phyloP scores from a whole-genome alignment of 2,797 vertebrate genomes.

The Setipinna tenuifilis region DNA sequence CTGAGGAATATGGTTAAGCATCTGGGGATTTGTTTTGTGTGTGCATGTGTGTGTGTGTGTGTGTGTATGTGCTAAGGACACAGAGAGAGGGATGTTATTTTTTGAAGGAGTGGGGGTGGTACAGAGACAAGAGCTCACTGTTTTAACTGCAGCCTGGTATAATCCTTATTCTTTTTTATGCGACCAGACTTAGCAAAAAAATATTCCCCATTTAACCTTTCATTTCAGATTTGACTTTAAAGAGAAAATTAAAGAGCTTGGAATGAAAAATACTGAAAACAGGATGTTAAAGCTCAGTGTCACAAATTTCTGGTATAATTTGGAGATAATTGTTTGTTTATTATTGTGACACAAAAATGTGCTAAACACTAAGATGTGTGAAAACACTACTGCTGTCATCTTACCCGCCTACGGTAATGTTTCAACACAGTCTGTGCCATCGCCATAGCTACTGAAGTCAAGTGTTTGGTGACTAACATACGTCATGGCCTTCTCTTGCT shows the following conservation, averaged over 20 bases:
- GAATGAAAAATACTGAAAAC: not conserved
- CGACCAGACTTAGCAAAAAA: not conserved
- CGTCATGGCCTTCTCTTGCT: not conserved
- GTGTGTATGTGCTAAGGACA: too few relatives aligned
- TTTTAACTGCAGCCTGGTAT: not conserved
- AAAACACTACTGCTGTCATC: constrained; percentile 17
- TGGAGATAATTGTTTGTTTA: not conserved
- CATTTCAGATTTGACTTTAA: not conserved
- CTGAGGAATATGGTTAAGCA: not conserved
- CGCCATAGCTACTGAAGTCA: constrained; percentile 1
- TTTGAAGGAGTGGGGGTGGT: too few relatives aligned
- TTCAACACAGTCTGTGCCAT: not conserved
- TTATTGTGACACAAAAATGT: not conserved
- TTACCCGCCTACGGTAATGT: not conserved
- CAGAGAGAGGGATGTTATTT: too few relatives aligned
- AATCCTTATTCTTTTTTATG: not conserved
- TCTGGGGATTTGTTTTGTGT: too few relatives aligned
- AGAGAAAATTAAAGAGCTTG: not conserved
- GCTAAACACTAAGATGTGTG: not conserved
- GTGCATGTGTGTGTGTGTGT: too few relatives aligned
- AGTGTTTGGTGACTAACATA: constrained; percentile 9
- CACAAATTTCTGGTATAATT: not conserved
- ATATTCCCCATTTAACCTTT: not conserved
- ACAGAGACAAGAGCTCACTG: not conserved
- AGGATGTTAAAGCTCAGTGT: not conserved